Conservation (phyloP, 2,797 vertebrate species). For the Myripristis murdjan region DNA sequence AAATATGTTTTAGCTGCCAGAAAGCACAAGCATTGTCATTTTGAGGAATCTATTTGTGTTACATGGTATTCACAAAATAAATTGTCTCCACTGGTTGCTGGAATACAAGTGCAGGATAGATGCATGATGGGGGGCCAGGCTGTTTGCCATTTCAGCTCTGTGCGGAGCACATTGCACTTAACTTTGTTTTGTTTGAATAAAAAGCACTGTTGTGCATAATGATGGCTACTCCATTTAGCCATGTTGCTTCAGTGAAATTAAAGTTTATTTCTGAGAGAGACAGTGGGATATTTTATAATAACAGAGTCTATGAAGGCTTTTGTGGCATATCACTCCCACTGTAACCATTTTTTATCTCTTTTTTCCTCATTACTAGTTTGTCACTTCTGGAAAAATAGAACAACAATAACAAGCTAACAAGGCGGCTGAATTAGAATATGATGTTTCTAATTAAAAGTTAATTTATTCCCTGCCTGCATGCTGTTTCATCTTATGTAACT, state of each 20-base stretch:
- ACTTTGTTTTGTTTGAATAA: constrained; percentile 28
- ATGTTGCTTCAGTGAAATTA: constrained; percentile 15
- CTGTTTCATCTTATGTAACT: constrained; percentile 64
- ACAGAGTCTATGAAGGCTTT: constrained; percentile 17
- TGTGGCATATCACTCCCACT: constrained; percentile 9
- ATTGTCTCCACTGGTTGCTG: background rate
- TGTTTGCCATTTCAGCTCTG: constrained; percentile 12
- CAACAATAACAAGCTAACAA: constrained; percentile 60
- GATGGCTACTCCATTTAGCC: constrained; percentile 10
- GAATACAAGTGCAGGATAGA: background rate
- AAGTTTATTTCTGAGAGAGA: constrained; percentile 32
- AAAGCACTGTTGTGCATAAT: constrained; percentile 23
- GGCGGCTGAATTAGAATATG: constrained; percentile 62
- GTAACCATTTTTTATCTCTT: background rate
- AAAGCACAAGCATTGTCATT: background rate
- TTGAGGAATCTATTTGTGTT: background rate
- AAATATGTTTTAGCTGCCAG: background rate
- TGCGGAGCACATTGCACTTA: constrained; percentile 30
- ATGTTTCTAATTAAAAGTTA: constrained; percentile 76
- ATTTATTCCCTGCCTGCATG: constrained; percentile 62
- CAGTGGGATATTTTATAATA: constrained; percentile 24
- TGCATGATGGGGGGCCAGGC: background rate
- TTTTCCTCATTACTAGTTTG: background rate
- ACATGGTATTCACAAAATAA: background rate
- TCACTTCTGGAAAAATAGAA: constrained; percentile 42